Base-by-base conservation (phyloP, 2,797 vertebrate species). In the Dryobates pubescens region DNA sequence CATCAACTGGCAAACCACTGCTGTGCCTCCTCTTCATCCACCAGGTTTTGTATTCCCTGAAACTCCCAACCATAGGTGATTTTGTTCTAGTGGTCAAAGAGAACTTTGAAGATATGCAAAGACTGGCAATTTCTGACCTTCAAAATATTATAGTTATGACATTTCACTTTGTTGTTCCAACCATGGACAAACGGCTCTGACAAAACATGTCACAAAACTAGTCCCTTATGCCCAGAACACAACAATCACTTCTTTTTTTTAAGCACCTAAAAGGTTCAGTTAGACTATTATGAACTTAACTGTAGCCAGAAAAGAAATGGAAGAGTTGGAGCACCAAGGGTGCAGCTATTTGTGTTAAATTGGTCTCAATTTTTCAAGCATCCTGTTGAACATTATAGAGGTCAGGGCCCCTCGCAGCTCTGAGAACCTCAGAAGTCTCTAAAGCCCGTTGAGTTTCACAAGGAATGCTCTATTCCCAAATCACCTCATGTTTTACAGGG, bases 231-330 rank as follows among this genome's bases (percentile, higher is more conserved):
- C 54, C 43, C 72, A 49, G 78, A 70, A 32, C 73, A 84, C 84
- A 90, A 70, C 49, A 30, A 68, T 19, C 62, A 47, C 67, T 51
- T 62, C 58, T 76, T 68, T 32, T 64, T 53, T 79, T 67, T 26
- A 13, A 86, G 63, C 36, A 77, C 71, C 75, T 88, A 64, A 82
- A 92, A 90, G 78, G 41, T 82, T 92, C 88, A 19, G 17, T 77
- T 77, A 80, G 38, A 80, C 82, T 70, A 59, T 85, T 85, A 89
- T 47, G 84, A 92, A 93, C 84, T 92, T 90, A 86, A 84, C 78
- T 92, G 18, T 11, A 54, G 71, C 19, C 84, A 82, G 81, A 61
- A 71, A 58, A 92, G 84, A 72, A 92, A 82, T 58, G 69, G 93
- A 87, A 93, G 78, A 82, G 79, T 69, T 63, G 65, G 78, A 92